Evolutionary conservation across 2,797 vertebrate species (phyloP), one percentile per base, ranked within the genome.

Genomic region (Parauchenoglanis ngamensis): DNA sequence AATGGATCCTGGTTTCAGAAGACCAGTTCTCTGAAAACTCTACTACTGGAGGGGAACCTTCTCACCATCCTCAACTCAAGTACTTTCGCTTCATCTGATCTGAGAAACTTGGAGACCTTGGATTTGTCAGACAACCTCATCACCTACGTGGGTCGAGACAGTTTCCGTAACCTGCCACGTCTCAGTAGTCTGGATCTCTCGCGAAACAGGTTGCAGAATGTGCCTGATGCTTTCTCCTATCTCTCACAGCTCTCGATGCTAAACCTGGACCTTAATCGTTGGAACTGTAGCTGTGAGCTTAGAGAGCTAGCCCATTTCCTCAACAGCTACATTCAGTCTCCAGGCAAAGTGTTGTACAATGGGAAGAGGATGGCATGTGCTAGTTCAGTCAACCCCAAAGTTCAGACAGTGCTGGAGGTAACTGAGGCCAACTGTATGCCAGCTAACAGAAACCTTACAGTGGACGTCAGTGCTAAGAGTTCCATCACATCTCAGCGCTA

Each of bases 41-140:
- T 97, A 23, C 95, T 95, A 63, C 91, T 97, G 77, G 94, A 96
- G 25, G 94, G 96, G 31, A 97, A 97, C 90, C 91, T 93, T 85
- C 92, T 97, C n/a, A 93, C 93, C 54, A 92, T 90, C 46, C 87
- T 97, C 90, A 94, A 94, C 5, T 89, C 90, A 2, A 83, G 87
- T 61, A 95, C 95, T 8, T 96, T 97, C 7, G 89, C 92, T 85
- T 89, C 88, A 7, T 89, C 93, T 0, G 90, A 89, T 75, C 93
- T 97, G 35, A 88, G 86, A 63, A 90, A 89, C 17, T 94, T 97
- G 85, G 94, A 96, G 87, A 94, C 88, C 40, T 93, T 97, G 92
- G 96, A 97, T 90, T 92, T 97, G 85, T 96, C 96, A 4, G 94
- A 95, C 88, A 97, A 97, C 89, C 93, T 96, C 21, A 96, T 97